Base-by-base conservation (phyloP, 2,797 vertebrate species). In the Anguilla pacifica region DNA sequence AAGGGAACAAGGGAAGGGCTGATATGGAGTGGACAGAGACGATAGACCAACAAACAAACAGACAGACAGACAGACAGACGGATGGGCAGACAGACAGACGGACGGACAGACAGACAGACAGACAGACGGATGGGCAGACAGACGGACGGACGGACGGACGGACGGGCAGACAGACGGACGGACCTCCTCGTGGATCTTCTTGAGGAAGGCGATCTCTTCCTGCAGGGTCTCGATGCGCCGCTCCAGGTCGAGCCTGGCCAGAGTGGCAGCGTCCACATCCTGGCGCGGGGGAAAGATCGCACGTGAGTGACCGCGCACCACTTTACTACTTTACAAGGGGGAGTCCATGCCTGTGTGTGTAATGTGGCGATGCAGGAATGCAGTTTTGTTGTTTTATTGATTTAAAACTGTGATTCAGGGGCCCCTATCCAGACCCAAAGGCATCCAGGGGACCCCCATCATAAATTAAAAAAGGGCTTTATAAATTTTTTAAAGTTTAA, bases 101-200 rank as follows among this genome's bases (percentile, higher is more conserved):
- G n/a, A n/a, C n/a, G n/a, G n/a, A n/a, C n/a, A n/a, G n/a, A n/a
- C n/a, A n/a, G n/a, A n/a, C n/a, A n/a, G n/a, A n/a, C n/a, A n/a
- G n/a, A n/a, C n/a, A n/a, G n/a, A n/a, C n/a, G n/a, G n/a, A n/a
- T n/a, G n/a, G n/a, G n/a, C n/a, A n/a, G n/a, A n/a, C 17, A 81
- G 49, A 77, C 46, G 25, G 28, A 43, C 51, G 72, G 59, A 83
- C 72, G 19, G 46, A 11, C 7, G n/a, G 46, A 55, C 46, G 70
- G 35, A 82, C 9, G 59, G 5, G 31, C 67, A 22, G 39, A 74
- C 25, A 0, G 5, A 11, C 22, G 6, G 35, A 57, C 93, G 31
- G 93, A 98, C 98, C 97, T 98, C 98, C 89, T 98, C 98, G 0
- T 99, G 98, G 87, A 98, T 97, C 94, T 97, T 99, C 96, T 98